phyloP scores from a whole-genome alignment of 2,113 vertebrate genomes.

The Nycticorax nycticorax region DNA sequence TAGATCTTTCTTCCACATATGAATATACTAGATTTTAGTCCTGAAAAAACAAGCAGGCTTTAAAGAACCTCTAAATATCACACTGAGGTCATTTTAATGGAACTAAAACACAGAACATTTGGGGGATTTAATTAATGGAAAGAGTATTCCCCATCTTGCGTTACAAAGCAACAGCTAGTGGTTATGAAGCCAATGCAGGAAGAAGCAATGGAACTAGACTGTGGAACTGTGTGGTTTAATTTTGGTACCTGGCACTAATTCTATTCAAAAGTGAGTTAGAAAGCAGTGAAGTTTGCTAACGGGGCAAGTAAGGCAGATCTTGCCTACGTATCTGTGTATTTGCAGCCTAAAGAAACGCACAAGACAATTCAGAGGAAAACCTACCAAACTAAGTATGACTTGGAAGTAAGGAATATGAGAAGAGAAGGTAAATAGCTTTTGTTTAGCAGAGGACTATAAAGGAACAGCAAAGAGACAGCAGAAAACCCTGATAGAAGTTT shows the following conservation, averaged over 20 bases:
- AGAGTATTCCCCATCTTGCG: not conserved
- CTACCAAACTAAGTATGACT: not conserved
- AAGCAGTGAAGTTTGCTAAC: not conserved
- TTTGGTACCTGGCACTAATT: not conserved
- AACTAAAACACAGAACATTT: not conserved
- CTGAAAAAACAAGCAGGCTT: conserved; percentile 10
- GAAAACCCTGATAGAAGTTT: not conserved
- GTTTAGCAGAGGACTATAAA: not conserved
- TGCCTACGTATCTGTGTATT: not conserved
- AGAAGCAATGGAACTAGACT: not conserved
- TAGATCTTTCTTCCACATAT: not conserved
- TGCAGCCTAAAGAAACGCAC: not conserved
- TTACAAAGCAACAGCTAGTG: not conserved
- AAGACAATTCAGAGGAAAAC: not conserved
- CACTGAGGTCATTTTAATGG: not conserved
- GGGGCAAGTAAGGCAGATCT: not conserved
- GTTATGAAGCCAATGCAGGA: not conserved
- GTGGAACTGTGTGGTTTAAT: not conserved
- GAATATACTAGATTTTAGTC: not conserved
- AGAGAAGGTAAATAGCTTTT: not conserved
- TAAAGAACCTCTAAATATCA: not conserved
- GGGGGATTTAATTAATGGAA: not conserved
- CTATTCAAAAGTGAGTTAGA: not conserved
- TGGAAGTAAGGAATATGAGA: not conserved
- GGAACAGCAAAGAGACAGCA: not conserved